Percentiles rank a stretch among this genome's conserved stretches.
Conservation (phyloP, 2,888 invertebrate genomes). For the Homarus gammarus region DNA sequence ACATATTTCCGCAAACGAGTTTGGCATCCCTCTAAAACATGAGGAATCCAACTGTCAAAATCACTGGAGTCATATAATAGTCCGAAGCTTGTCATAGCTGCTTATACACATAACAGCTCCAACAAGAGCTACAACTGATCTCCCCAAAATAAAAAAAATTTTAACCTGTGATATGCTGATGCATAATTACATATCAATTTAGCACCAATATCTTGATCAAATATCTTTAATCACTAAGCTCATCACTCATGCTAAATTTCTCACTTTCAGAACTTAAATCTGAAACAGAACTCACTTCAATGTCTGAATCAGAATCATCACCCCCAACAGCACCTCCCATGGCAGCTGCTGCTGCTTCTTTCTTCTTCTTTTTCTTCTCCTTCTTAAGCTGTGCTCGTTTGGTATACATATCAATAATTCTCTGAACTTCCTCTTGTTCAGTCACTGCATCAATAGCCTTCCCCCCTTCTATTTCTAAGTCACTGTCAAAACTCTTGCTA, state of each 20-base stretch:
- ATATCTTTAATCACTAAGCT: slow-evolving; percentile 54
- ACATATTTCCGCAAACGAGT: not conserved
- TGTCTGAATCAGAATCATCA: slow-evolving; percentile 63
- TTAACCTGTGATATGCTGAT: not conserved
- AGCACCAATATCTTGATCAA: not conserved
- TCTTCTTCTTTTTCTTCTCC: slow-evolving; percentile 65
- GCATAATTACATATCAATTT: not conserved
- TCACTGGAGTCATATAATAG: not conserved
- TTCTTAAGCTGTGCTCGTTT: slow-evolving; percentile 71
- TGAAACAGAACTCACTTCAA: slow-evolving; percentile 58
- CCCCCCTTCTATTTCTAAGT: slow-evolving; percentile 63
- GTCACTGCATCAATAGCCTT: slow-evolving; percentile 68
- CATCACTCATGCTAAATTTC: slow-evolving; percentile 68
- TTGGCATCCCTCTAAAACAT: not conserved
- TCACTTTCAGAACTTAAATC: slow-evolving; percentile 71
- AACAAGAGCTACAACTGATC: not conserved
- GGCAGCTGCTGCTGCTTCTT: slow-evolving; percentile 40
- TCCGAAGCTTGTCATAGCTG: not conserved
- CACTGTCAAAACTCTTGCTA: slow-evolving; percentile 61
- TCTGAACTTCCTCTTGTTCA: slow-evolving; percentile 71
- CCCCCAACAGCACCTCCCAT: slow-evolving; percentile 38
- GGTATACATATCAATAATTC: slow-evolving; percentile 73
- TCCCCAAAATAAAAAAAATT: not conserved
- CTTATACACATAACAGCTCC: not conserved
- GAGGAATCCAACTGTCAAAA: not conserved